Conservation (phyloP, 2,113 vertebrate species). For the Leucosticte australis region DNA sequence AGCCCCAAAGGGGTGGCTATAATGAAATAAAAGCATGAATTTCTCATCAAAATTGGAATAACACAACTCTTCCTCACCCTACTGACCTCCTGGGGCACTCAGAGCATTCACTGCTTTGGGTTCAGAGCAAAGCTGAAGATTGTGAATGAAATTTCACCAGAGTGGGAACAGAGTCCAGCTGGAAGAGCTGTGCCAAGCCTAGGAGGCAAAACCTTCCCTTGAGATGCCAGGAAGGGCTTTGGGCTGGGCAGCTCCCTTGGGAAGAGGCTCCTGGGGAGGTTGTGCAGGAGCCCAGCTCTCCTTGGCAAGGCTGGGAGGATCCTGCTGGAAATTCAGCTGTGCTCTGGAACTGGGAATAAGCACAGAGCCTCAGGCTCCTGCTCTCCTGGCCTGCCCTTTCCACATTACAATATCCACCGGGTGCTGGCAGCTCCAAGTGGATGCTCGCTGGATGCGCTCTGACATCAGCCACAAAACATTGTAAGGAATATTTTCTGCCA, state of each 20-base stretch:
- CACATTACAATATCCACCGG: fast-evolving
- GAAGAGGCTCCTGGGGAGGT: not conserved
- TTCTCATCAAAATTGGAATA: not conserved
- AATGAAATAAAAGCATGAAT: not conserved
- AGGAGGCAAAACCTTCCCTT: not conserved
- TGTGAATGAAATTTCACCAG: not conserved
- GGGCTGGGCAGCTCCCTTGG: not conserved
- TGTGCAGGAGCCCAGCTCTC: not conserved
- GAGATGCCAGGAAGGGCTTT: not conserved
- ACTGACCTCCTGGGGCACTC: not conserved
- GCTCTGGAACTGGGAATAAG: not conserved
- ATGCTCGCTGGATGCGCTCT: not conserved
- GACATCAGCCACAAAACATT: fast-evolving
- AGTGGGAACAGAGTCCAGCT: not conserved
- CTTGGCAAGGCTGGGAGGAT: not conserved
- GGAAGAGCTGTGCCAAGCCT: not conserved
- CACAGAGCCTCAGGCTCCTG: not conserved
- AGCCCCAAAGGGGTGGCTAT: not conserved
- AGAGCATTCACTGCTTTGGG: not conserved
- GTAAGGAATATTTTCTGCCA: not conserved
- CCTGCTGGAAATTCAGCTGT: not conserved
- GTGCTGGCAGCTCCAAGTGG: not conserved
- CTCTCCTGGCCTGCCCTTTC: not conserved
- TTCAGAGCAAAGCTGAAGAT: not conserved
- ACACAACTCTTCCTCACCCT: not conserved